A percentile compares a stretch with the other conserved stretches of the same genome.
These are phyloP conservation scores for Megaptera novaeangliae DNA, from an alignment of 2,113 vertebrate genomes.

Conservation along the genomic window DNA sequence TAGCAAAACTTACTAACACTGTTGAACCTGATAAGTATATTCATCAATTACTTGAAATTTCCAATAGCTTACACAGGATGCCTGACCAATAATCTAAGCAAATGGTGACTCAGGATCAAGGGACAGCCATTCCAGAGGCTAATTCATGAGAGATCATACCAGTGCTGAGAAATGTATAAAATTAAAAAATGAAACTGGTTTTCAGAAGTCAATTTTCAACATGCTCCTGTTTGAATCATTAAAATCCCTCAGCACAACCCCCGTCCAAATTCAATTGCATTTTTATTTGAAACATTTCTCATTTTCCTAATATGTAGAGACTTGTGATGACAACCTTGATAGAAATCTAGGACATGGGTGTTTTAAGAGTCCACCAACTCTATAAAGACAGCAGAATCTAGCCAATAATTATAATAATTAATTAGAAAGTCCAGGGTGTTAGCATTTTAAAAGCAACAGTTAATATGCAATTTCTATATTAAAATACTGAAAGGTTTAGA, in stretches of 20 bases:
- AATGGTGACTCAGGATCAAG: conserved; percentile 31
- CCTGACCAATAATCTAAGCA: conserved; percentile 30
- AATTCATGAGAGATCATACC: neutral
- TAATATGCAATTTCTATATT: neutral
- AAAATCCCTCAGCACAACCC: neutral
- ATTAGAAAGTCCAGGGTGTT: neutral
- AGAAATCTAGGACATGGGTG: conserved; percentile 22
- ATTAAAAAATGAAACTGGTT: neutral
- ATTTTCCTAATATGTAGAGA: neutral
- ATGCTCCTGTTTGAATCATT: neutral
- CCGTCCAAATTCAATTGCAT: neutral
- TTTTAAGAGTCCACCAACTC: neutral
- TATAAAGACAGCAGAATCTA: neutral
- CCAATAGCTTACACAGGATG: conserved; percentile 8
- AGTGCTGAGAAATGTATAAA: neutral
- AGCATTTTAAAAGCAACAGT: neutral
- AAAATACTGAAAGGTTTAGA: neutral
- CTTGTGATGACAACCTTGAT: neutral
- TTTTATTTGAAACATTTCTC: conserved; percentile 32
- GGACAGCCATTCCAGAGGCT: neutral
- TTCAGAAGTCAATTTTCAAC: neutral
- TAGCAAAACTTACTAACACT: conserved; percentile 33
- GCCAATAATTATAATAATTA: neutral
- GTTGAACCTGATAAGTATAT: neutral
- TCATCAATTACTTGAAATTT: conserved; percentile 58